Conservation (phyloP, 2,113 vertebrate genomes). For the Rhombomys opimus region DNA sequence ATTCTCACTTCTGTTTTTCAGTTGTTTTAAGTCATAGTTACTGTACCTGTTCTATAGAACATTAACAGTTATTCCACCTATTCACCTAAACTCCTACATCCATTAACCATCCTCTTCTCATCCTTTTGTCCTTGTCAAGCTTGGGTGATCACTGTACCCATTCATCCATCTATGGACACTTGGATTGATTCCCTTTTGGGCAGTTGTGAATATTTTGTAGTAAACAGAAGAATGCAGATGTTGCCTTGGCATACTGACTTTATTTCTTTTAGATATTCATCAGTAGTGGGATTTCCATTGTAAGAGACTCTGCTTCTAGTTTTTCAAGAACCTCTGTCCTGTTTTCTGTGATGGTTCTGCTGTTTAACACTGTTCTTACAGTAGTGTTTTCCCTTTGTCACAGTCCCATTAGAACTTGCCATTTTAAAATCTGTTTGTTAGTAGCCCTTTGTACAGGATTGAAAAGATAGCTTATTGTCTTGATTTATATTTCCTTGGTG, state of each 20-base stretch:
- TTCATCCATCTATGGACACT: background rate
- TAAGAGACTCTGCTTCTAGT: background rate
- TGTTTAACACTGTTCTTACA: background rate
- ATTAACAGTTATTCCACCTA: background rate
- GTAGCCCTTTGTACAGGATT: background rate
- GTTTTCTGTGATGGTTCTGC: background rate
- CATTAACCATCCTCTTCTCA: background rate
- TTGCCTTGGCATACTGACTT: background rate
- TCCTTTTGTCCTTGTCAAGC: background rate
- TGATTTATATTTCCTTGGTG: background rate
- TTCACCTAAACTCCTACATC: background rate
- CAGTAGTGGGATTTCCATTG: background rate
- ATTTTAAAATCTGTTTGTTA: background rate
- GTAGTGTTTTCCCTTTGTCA: background rate
- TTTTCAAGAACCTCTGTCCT: background rate
- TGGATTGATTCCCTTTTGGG: background rate
- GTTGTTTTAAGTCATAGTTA: background rate
- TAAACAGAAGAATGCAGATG: background rate
- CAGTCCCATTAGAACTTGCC: background rate
- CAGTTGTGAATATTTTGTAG: background rate
- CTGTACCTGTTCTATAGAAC: background rate
- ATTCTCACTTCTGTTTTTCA: background rate
- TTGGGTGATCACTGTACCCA: background rate
- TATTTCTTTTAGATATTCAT: background rate
- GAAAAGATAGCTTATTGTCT: background rate